Base-by-base conservation (phyloP, 2,113 vertebrate species). In the Saccopteryx bilineata region DNA sequence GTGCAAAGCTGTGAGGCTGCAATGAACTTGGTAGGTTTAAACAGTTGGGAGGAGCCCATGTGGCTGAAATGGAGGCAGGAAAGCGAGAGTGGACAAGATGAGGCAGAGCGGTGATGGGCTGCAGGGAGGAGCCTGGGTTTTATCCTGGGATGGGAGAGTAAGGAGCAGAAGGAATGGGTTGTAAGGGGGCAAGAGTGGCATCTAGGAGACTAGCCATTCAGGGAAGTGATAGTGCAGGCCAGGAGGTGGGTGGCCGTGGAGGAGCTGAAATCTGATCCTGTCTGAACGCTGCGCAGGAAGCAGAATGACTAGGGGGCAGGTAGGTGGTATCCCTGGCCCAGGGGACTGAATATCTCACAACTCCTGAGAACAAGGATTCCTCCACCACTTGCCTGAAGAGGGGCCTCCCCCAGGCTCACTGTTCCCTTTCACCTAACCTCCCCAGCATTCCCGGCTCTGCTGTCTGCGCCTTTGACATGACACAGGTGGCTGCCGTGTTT, bases 401-500 rank as follows among this genome's bases (percentile, higher is more conserved):
- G 26, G 0, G 11, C 52, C 58, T 4, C 31, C 11, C 8, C 56
- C 15, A 1, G 39, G 28, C 93, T 92, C 84, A 93, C 68, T 9
- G 1, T 1, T 4, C 9, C 1, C 26, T 63, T 10, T 28, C 33
- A 1, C 56, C 83, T 21, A 23, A 21, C 75, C 8, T 66, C 24
- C 31, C 8, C 83, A 99, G 99, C 97, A 99, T 99, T 81, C 99
- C 99, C 0, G 99, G 99, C 91, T 99, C 99, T 0, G 99, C 99
- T 0, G 99, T 99, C 90, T 99, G 99, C 14, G 99, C 99, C 93
- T 99, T 99, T 1, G 99, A 99, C 98, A 99, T 99, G 99, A 98
- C 99, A 63, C 99, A 99, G 50, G 98, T 99, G 97, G 99, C 99
- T 0, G 97, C 98, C 0, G 99, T 99, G 95, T 99, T 99, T 4